These are phyloP conservation scores for Dicycla oo DNA, from an alignment of 2,888 invertebrate genomes.

Conservation along the genomic window DNA sequence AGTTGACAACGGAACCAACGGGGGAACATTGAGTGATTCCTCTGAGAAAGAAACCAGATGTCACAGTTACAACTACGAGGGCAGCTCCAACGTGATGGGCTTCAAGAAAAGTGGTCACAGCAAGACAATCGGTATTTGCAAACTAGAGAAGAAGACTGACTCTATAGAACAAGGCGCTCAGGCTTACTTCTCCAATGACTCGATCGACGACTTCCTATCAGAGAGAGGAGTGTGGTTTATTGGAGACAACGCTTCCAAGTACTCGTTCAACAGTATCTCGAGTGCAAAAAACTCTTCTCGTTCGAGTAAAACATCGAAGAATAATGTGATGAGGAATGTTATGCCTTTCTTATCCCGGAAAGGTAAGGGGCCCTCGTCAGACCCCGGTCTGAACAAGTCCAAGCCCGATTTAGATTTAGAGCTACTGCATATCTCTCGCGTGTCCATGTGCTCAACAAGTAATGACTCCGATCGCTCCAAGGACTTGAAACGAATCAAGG, in stretches of 20 bases:
- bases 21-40: slow-evolving; percentile 16
- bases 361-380: slow-evolving; percentile 76
- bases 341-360: slow-evolving; percentile 74
- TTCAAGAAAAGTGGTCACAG: slow-evolving; percentile 23
- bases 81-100: slow-evolving; percentile 22
- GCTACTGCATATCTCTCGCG: slow-evolving; percentile 80
- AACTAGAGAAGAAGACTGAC: slow-evolving; percentile 51
- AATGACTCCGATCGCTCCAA: slow-evolving; percentile 73
- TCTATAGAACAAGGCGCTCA: slow-evolving; percentile 81
- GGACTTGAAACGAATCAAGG: slow-evolving; percentile 67
- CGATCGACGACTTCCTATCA: slow-evolving; percentile 82
- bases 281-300: slow-evolving; percentile 66
- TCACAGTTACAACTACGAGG: slow-evolving; percentile 72
- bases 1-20: slow-evolving; percentile 3
- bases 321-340: slow-evolving; percentile 77
- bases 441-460: slow-evolving; percentile 77
- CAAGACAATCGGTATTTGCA: slow-evolving; percentile 10
- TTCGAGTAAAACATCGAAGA: slow-evolving; percentile 82
- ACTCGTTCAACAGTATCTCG: slow-evolving; percentile 72
- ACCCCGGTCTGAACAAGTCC: slow-evolving; percentile 74
- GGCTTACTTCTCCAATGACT: slow-evolving; percentile 82
- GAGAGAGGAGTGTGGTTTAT: slow-evolving; percentile 77
- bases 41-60: slow-evolving; percentile 81
- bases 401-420: slow-evolving; percentile 74
- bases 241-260: slow-evolving; percentile 78